Percentiles rank a stretch among this genome's conserved stretches.
Conservation (phyloP, 2,113 vertebrate genomes). For the Chaetorhynchus papuensis region DNA sequence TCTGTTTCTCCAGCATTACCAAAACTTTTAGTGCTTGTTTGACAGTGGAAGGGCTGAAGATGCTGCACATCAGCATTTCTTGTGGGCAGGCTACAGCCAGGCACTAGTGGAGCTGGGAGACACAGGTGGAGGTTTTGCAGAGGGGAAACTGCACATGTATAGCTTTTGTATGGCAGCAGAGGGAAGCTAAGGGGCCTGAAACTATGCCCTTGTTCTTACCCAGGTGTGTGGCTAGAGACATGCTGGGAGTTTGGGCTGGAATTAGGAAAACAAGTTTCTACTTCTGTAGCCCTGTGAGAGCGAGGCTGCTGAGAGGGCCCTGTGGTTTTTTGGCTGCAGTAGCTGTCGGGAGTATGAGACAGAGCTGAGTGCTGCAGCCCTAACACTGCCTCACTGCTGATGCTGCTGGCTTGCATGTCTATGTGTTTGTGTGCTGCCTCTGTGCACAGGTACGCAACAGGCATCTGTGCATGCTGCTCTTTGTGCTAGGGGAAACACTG, state of each 20-base stretch:
- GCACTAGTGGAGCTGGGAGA: background rate
- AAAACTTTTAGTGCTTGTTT: background rate
- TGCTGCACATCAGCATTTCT: background rate
- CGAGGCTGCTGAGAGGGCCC: background rate
- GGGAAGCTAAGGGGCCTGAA: background rate
- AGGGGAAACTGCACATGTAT: background rate
- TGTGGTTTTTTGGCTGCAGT: background rate
- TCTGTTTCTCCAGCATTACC: background rate
- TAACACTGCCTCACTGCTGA: background rate
- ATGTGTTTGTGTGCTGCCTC: background rate
- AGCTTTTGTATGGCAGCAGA: background rate
- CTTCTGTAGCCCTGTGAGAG: background rate
- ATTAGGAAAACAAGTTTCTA: background rate
- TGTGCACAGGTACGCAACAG: background rate
- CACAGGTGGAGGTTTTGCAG: background rate
- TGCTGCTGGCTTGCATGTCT: slow-evolving; percentile 30
- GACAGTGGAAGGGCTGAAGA: background rate
- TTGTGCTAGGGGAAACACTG: background rate
- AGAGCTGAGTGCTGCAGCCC: background rate
- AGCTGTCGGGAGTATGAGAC: background rate
- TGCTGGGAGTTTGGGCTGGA: background rate
- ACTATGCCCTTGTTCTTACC: background rate
- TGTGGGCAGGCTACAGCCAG: background rate
- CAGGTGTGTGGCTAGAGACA: background rate
- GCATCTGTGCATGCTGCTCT: background rate